Percentiles rank a stretch among this genome's conserved stretches.
Conservation (phyloP, 2,113 vertebrate genomes). For the Ptilorrhoa leucosticta region DNA sequence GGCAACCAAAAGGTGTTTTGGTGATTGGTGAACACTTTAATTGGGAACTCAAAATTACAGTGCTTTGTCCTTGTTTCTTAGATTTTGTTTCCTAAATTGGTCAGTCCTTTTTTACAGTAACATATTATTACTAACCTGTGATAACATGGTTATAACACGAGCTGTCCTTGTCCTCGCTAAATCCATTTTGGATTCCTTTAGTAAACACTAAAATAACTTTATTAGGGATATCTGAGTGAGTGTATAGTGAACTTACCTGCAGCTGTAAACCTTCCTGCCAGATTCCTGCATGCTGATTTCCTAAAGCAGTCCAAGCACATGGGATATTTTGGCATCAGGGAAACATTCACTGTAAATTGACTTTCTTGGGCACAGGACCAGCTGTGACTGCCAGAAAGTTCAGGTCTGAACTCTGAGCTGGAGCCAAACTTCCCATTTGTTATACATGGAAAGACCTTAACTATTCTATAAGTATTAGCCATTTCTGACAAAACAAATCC, state of each 20-base stretch:
- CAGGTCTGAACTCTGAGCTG: not conserved
- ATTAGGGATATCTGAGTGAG: not conserved
- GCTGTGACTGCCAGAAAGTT: not conserved
- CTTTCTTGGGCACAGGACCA: not conserved
- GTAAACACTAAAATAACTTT: not conserved
- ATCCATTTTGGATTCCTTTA: not conserved
- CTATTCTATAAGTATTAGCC: not conserved
- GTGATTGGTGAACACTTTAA: not conserved
- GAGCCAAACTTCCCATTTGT: not conserved
- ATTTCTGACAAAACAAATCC: not conserved
- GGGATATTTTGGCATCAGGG: not conserved
- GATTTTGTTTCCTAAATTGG: not conserved
- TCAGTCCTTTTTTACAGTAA: not conserved
- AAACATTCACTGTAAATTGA: accelerated
- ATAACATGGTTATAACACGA: not conserved
- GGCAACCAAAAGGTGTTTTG: not conserved
- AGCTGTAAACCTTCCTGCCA: not conserved
- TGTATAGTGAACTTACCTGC: not conserved
- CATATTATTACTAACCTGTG: not conserved
- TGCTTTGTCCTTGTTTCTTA: not conserved
- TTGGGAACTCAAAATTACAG: not conserved
- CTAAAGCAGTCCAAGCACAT: not conserved
- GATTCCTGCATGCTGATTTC: not conserved
- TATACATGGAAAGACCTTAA: not conserved
- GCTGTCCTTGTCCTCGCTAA: not conserved